phyloP scores from a whole-genome alignment of 2,888 invertebrate species.

The Andrena fulva region DNA sequence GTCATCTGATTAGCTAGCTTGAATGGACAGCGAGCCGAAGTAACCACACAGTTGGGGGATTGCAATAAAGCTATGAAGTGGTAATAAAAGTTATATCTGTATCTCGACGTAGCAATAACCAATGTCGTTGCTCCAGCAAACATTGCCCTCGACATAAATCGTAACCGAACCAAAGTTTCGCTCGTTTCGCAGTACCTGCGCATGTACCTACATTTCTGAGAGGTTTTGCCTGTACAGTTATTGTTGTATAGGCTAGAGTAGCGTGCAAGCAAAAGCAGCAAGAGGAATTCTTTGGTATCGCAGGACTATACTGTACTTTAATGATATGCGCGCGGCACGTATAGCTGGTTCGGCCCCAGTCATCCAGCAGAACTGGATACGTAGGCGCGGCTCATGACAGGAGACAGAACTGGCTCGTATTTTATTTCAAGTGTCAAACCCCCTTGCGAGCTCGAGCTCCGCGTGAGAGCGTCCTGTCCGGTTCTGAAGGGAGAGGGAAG shows the following conservation, averaged over 20 bases:
- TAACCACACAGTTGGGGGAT: background rate
- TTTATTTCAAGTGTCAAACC: conserved; percentile 74
- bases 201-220: background rate
- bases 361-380: conserved; percentile 53
- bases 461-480: conserved; percentile 71
- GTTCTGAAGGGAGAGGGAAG: conserved; percentile 37
- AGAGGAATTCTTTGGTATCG: background rate
- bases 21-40: background rate
- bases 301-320: background rate
- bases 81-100: conserved; percentile 3
- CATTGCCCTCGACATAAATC: too few species aligned
- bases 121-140: background rate
- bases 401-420: conserved; percentile 78
- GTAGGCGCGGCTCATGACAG: conserved; percentile 75
- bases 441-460: conserved; percentile 68
- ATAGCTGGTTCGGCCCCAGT: conserved; percentile 2
- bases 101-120: background rate
- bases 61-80: background rate
- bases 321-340: background rate
- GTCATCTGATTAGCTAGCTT: background rate
- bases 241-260: too few species aligned
- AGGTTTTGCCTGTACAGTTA: too few species aligned
- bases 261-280: too few species aligned
- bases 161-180: too few species aligned
- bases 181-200: too few species aligned